Evolutionary conservation across 2,113 vertebrate genomes (phyloP).

Genomic region (Syrmaticus mikado): DNA sequence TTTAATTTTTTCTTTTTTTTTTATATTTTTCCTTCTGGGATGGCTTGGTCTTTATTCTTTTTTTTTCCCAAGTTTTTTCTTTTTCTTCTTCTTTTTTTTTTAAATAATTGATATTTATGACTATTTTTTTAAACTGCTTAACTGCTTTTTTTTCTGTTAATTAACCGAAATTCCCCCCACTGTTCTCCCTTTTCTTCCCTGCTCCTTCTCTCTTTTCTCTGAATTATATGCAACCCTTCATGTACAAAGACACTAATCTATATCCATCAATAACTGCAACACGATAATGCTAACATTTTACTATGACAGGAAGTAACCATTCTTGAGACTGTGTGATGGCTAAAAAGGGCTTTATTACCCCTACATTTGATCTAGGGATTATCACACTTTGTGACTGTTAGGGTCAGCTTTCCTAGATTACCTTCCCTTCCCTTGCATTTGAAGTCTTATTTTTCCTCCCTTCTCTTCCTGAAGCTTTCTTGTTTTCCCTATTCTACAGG

Average conservation of each 20-base stretch:
- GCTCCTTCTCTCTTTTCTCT: not conserved
- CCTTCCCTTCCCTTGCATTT: not conserved
- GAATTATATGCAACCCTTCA: not conserved
- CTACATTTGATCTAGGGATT: not conserved
- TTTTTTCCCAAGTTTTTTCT: not conserved
- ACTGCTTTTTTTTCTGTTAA: not conserved
- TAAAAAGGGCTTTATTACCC: constrained; percentile 10
- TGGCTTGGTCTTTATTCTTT: not conserved
- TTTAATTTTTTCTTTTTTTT: too few species aligned
- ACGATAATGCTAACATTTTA: not conserved
- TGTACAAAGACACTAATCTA: not conserved
- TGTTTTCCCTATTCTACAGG: not conserved
- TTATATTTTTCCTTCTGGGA: not conserved
- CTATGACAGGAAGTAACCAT: not conserved
- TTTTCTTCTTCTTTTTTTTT: not conserved
- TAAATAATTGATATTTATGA: not conserved
- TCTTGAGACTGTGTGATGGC: not conserved
- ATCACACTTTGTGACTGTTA: not conserved
- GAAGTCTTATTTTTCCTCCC: not conserved
- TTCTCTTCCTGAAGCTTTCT: not conserved
- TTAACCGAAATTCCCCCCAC: not conserved
- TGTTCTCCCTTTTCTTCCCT: not conserved
- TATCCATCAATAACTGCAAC: not conserved
- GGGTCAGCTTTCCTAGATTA: not conserved
- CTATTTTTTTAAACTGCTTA: not conserved